Percentiles rank a stretch among this genome's conserved stretches.
Conservation (phyloP, 2,113 vertebrate species). For the Callaeas wilsoni region DNA sequence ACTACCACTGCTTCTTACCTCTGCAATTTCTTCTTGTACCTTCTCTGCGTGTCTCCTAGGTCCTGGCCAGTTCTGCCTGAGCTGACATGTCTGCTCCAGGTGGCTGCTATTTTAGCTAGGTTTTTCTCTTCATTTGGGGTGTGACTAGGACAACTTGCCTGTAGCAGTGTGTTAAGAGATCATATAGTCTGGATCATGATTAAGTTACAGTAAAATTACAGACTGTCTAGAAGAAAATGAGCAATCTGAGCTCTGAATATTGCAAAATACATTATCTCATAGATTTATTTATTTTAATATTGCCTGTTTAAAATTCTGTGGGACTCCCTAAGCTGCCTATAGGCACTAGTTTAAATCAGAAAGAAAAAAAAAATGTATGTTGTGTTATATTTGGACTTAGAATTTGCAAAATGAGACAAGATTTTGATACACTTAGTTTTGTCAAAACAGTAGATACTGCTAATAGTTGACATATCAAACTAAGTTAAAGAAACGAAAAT, state of each 20-base stretch:
- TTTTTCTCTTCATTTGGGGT: not conserved
- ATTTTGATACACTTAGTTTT: constrained; percentile 4
- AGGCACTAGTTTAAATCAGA: not conserved
- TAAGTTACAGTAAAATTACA: constrained; percentile 23
- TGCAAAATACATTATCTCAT: not conserved
- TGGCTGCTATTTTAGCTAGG: not conserved
- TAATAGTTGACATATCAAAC: not conserved
- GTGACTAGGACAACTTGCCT: not conserved
- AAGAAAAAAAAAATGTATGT: not conserved
- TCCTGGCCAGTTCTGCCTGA: not conserved
- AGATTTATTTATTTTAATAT: constrained; percentile 33
- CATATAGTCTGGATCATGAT: not conserved
- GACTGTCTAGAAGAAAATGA: constrained; percentile 18
- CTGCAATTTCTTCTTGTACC: not conserved
- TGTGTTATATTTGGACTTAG: not conserved
- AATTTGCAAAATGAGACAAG: not conserved
- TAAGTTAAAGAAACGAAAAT: constrained; percentile 2
- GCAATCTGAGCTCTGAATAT: not conserved
- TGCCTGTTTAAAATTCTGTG: not conserved
- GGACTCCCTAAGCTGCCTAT: not conserved
- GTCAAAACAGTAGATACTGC: not conserved
- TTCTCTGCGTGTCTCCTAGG: not conserved
- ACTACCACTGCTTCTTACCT: not conserved
- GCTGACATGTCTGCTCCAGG: not conserved
- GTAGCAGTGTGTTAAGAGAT: not conserved